Conservation (phyloP, 30 jellyfish, hydroid and myxozoan genomes). For the Aurelia aurita region DNA sequence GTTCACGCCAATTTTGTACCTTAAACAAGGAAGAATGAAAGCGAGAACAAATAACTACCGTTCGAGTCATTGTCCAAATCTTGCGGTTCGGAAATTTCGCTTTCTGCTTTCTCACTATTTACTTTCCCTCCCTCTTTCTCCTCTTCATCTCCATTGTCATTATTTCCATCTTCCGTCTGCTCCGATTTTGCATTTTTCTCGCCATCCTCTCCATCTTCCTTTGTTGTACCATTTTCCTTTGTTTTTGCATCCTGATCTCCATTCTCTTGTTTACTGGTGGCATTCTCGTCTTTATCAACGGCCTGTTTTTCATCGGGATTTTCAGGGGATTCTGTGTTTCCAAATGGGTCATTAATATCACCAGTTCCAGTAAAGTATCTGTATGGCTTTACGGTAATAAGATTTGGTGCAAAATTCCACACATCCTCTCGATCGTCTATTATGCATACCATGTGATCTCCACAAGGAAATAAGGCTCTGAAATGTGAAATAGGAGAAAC, state of each 20-base stretch:
- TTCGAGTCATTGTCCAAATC: neutral
- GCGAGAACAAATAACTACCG: neutral
- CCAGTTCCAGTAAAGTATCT: conserved; percentile 83
- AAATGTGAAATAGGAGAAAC: too few species aligned
- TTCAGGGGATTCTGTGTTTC: conserved; percentile 27
- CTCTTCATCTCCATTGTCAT: conserved; percentile 2
- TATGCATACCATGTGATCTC: conserved; percentile 98
- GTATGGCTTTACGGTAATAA: conserved; percentile 93
- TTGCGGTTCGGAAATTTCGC: neutral
- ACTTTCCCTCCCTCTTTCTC: neutral
- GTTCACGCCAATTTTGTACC: too few species aligned
- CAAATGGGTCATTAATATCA: conserved; percentile 92
- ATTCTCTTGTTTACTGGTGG: neutral
- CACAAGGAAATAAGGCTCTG: conserved; percentile 97
- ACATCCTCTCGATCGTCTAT: conserved; percentile 99
- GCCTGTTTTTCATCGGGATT: conserved; percentile 5
- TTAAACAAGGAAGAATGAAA: neutral
- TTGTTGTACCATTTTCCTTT: conserved; percentile 11
- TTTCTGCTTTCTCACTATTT: neutral
- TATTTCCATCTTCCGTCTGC: neutral
- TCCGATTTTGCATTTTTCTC: neutral
- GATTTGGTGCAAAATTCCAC: conserved; percentile 97
- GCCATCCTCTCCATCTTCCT: conserved; percentile 8
- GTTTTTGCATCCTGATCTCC: conserved; percentile 5
- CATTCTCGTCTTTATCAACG: neutral